phyloP scores from a whole-genome alignment of 2,113 vertebrate genomes.

The Terrapene triunguis region DNA sequence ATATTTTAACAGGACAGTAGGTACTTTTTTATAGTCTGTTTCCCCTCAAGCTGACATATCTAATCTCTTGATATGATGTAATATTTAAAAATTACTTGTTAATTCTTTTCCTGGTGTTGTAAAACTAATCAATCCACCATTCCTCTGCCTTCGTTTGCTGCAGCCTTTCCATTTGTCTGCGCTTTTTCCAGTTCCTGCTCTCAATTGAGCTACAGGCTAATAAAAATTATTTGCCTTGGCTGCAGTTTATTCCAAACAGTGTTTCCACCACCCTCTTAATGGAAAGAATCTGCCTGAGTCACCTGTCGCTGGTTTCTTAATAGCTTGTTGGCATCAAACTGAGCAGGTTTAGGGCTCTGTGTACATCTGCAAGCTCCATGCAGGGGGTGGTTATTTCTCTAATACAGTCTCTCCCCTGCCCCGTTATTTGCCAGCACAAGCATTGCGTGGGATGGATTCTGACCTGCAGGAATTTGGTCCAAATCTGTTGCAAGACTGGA shows the following conservation, averaged over 20 bases:
- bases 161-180: slow-evolving; percentile 16
- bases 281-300: not conserved
- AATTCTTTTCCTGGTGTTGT: not conserved
- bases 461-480: not conserved
- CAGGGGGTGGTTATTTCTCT: not conserved
- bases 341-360: not conserved
- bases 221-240: not conserved
- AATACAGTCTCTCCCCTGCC: not conserved
- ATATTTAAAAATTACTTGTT: not conserved
- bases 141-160: not conserved
- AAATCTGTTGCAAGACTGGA: not conserved
- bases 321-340: not conserved
- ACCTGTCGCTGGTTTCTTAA: not conserved
- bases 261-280: fast-evolving
- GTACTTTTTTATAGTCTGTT: not conserved
- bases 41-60: not conserved
- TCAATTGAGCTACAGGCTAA: fast-evolving
- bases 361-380: not conserved
- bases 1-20: not conserved
- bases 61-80: not conserved
- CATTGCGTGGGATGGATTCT: not conserved
- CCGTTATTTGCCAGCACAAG: not conserved
- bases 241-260: not conserved
- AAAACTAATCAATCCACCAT: not conserved
- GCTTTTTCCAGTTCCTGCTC: slow-evolving; percentile 24